Evolutionary conservation across 2,888 invertebrate genomes (phyloP).

Genomic region (Drosophila prolongata): DNA sequence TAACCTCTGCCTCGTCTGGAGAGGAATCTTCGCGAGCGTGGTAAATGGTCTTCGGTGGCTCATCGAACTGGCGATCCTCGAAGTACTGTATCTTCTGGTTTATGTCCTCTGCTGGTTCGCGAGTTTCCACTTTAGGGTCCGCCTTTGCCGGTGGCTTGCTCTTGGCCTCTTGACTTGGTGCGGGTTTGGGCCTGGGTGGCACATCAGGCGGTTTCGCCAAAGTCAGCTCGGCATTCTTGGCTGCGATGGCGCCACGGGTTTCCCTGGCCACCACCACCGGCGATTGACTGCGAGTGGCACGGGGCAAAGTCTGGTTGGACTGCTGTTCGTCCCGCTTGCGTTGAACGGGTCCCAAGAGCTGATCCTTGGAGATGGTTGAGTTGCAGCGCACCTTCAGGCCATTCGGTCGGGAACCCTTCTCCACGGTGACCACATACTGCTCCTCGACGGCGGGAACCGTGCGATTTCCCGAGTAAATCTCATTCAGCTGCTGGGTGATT

Average conservation of each 20-base stretch:
- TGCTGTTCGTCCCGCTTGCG: slow-evolving; percentile 83
- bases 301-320: slow-evolving; percentile 86
- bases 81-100: slow-evolving; percentile 91
- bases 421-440: slow-evolving; percentile 88
- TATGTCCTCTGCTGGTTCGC: slow-evolving; percentile 84
- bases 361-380: slow-evolving; percentile 85
- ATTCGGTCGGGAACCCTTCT: slow-evolving; percentile 80
- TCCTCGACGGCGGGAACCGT: slow-evolving; percentile 83
- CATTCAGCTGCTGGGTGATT: slow-evolving; percentile 91
- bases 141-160: neutral
- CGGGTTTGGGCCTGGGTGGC: slow-evolving; percentile 57
- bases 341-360: slow-evolving; percentile 82
- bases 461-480: slow-evolving; percentile 88
- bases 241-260: slow-evolving; percentile 87
- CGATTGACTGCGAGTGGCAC: slow-evolving; percentile 78
- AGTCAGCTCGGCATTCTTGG: slow-evolving; percentile 85
- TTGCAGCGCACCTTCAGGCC: slow-evolving; percentile 86
- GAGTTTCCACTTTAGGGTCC: slow-evolving; percentile 5
- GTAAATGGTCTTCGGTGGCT: slow-evolving; percentile 85
- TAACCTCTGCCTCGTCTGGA: slow-evolving; percentile 85
- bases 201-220: slow-evolving; percentile 78
- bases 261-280: slow-evolving; percentile 86
- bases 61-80: slow-evolving; percentile 88
- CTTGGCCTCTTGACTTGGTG: slow-evolving; percentile 21
- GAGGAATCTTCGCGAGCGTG: slow-evolving; percentile 86